Conservation (phyloP, 1,140 invertebrate genomes). For the Trinorchestia longiramus region DNA sequence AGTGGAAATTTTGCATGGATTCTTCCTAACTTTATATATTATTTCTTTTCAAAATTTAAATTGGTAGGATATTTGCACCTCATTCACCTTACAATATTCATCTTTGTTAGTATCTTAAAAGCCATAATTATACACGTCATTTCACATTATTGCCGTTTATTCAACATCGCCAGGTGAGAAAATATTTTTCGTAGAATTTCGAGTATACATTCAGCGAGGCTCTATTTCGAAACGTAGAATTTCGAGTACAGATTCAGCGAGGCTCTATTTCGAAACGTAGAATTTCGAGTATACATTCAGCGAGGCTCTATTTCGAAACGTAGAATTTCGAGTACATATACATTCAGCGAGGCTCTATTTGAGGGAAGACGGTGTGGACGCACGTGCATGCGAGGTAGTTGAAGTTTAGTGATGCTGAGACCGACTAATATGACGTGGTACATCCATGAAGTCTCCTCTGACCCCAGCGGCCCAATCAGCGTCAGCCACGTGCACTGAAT, state of each 20-base stretch:
- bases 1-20: no score
- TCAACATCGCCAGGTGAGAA: neutral
- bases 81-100: no score
- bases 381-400: neutral
- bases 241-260: neutral
- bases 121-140: no score
- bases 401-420: neutral
- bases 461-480: neutral
- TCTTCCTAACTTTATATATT: no score
- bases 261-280: no score
- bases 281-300: neutral
- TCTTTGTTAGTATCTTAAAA: no score
- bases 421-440: constrained; percentile 11
- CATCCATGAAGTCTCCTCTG: neutral
- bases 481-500: neutral
- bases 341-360: neutral
- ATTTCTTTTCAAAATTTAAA: no score
- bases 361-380: neutral
- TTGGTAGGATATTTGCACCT: no score
- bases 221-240: neutral
- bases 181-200: neutral
- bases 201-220: neutral
- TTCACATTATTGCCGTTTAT: neutral
- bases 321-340: neutral
- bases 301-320: no score